These are phyloP conservation scores for Alethe castanea DNA, from an alignment of 2,113 vertebrate species.

Conservation along the genomic window DNA sequence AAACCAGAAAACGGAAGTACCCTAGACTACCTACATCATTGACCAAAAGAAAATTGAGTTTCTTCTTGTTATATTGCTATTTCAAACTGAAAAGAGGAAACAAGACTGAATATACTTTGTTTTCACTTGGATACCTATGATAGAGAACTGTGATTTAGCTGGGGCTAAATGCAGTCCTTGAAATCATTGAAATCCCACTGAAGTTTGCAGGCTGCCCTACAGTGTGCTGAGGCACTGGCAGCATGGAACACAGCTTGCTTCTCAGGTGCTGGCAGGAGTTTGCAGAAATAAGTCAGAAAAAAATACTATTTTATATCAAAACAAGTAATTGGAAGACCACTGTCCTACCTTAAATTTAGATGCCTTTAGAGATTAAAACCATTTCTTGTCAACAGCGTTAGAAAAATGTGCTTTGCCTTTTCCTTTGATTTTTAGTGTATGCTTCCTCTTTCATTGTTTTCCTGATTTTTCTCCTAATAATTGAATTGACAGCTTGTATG, in stretches of 20 bases:
- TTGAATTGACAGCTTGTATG: neutral
- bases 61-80: neutral
- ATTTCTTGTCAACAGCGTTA: neutral
- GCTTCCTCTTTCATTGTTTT: neutral
- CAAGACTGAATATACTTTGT: neutral
- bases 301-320: neutral
- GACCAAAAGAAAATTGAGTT: neutral
- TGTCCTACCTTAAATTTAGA: neutral
- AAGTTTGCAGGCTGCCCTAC: neutral
- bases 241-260: neutral
- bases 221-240: neutral
- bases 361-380: neutral
- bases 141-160: neutral
- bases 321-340: neutral
- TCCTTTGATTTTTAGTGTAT: neutral
- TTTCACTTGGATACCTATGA: neutral
- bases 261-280: neutral
- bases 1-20: rapidly evolving
- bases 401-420: neutral
- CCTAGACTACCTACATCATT: neutral
- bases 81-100: neutral
- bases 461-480: neutral
- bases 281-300: neutral
- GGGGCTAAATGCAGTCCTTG: neutral
- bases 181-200: neutral